phyloP scores from a whole-genome alignment of 2,113 vertebrate species.

The Petaurus breviceps region DNA sequence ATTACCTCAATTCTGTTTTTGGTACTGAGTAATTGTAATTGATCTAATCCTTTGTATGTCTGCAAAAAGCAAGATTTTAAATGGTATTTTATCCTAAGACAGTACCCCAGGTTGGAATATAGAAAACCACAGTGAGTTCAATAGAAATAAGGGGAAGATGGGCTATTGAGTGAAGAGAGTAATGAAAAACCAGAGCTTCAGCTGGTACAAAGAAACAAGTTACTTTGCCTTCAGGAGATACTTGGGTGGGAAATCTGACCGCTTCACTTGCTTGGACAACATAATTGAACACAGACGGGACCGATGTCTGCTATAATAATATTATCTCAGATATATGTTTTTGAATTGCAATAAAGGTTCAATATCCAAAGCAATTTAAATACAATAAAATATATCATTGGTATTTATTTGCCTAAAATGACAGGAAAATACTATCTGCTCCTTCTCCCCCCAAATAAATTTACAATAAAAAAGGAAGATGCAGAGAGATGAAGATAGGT shows the following conservation, averaged over 20 bases:
- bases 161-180: background rate
- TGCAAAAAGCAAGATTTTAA: background rate
- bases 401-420: constrained; percentile 56
- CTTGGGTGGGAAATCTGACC: constrained; percentile 55
- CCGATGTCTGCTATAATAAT: constrained; percentile 4
- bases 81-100: constrained; percentile 15
- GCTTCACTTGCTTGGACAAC: constrained; percentile 52
- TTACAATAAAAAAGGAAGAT: background rate
- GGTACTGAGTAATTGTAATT: constrained; percentile 19
- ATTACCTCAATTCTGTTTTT: constrained; percentile 39
- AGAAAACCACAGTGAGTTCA: background rate
- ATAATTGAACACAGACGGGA: constrained; percentile 63
- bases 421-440: constrained; percentile 16
- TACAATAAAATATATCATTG: constrained; percentile 33
- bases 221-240: constrained; percentile 31
- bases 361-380: constrained; percentile 66
- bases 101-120: background rate
- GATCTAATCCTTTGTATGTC: background rate
- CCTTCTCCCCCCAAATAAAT: constrained; percentile 34
- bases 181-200: constrained; percentile 37
- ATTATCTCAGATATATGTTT: constrained; percentile 57
- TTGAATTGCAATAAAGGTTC: constrained; percentile 64
- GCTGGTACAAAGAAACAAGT: constrained; percentile 25
- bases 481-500: background rate
- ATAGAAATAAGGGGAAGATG: background rate